Evolutionary conservation across 37 sponge, comb jelly and placozoan genomes (phyloP).

Genomic region (Aplysina aerophoba): DNA sequence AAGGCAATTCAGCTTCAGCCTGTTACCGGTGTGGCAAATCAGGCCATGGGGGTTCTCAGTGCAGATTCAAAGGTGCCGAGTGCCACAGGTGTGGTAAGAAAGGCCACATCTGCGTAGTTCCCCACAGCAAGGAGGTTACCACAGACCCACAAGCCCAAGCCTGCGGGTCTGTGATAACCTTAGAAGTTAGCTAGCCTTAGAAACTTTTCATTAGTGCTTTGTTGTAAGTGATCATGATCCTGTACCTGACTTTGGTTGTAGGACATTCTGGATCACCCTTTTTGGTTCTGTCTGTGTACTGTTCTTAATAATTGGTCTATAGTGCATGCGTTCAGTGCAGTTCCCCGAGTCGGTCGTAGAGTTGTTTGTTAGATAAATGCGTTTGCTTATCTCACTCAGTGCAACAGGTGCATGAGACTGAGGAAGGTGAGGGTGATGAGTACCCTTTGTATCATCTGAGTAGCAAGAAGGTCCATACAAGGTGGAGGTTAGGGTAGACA

Average conservation of each 20-base stretch:
- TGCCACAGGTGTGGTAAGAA: conserved; percentile 50
- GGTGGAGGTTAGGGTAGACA: background rate
- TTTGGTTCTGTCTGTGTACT: too few species aligned
- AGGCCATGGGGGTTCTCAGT: conserved; percentile 28
- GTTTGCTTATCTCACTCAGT: too few species aligned
- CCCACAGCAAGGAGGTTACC: conserved; percentile 23
- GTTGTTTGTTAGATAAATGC: background rate
- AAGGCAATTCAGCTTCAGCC: background rate
- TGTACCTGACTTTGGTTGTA: too few species aligned
- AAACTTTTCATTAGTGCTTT: too few species aligned
- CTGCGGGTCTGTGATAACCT: background rate
- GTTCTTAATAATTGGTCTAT: too few species aligned
- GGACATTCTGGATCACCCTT: too few species aligned
- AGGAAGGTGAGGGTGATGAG: background rate
- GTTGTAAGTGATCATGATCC: too few species aligned
- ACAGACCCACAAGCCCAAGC: background rate
- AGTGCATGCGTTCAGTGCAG: too few species aligned
- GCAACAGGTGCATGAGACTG: background rate
- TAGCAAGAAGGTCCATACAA: background rate
- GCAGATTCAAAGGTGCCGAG: conserved; percentile 33
- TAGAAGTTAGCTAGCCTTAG: too few species aligned
- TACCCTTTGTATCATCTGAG: too few species aligned
- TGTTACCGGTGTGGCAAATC: conserved; percentile 35
- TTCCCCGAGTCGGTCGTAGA: too few species aligned
- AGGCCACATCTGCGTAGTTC: conserved; percentile 43